Base-by-base conservation (phyloP, 2,888 invertebrate species). In the Synergus itoensis region DNA sequence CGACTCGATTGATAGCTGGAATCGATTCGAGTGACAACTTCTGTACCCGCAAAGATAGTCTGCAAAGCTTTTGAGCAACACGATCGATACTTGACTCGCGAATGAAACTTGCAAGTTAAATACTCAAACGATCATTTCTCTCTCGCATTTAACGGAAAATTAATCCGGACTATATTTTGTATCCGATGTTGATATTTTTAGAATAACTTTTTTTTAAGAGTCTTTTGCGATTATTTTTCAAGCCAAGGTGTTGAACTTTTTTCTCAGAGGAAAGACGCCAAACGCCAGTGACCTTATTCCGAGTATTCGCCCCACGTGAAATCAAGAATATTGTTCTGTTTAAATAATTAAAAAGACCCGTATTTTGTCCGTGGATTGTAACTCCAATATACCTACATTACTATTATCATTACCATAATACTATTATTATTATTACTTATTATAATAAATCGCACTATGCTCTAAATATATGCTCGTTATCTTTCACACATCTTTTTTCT, bases 391-490 rank as follows among this genome's bases (percentile, higher is more conserved):
- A 82, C 83, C 83, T 86, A 78, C 85, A 87, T 88, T 84, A 85
- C 86, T 83, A 84, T 84, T 83, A 84, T 83, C 81, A 86, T 87
- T 84, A 87, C 89, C 81, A 81, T 82, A 79, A 80, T 82, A 86
- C 82, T 86, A 86, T 85, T 86, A 87, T 85, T 87, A 89, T 82
- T 87, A 88, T 85, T 88, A 87, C 53, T 88, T 89, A 88, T 87
- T 87, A 85, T 86, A 91, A 91, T 91, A 91, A 91, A 91, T 88
- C 84, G 87, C 88, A 90, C 86, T 91, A 90, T 89, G 89, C 89
- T 90, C 89, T 88, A 88, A 90, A 87, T 86, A 87, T 87, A 88
- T 85, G 80, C 81, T 78, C 4, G 80, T 45, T 76, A 65, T 83
- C 78, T 82, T 83, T 77, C 79, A 76, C 12, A 67, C 36, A 63